Base-by-base conservation (phyloP, 2,797 vertebrate genomes). In the Gorsachius magnificus region DNA sequence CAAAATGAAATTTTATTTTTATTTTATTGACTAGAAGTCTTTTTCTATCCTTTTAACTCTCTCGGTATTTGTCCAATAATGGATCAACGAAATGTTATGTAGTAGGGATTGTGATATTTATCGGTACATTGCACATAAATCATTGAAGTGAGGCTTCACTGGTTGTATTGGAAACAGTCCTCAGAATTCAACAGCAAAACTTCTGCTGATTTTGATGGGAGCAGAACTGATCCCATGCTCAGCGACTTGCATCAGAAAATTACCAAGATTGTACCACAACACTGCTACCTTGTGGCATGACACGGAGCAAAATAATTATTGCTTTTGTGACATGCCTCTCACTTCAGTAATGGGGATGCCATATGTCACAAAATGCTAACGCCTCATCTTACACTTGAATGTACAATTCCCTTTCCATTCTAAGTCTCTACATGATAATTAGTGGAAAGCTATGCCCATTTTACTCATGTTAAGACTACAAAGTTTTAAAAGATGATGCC, bases 271-370 rank as follows among this genome's bases (percentile, higher is more conserved):
- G 77, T 92, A 94, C 89, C 96, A 95, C 91, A 96, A 95, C 45
- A 96, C 75, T 96, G 91, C 95, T 97, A 97, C 93, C 94, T 95
- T 94, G 91, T 96, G 96, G 80, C 68, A 93, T 38, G 94, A 94
- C 90, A 80, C 3, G 76, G 53, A 89, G 93, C 64, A 90, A 88
- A 91, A 82, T 46, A 33, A 78, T 91, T 71, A 85, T 24, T 71
- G 76, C 89, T 91, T 93, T 56, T 69, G 79, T 86, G 88, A 76
- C 83, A 65, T 60, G 60, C 35, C 61, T 96, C 78, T 90, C 48
- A 18, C 65, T 95, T 70, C 65, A 61, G 54, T 65, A 69, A 65
- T 31, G 10, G 38, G 60, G 77, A 71, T 70, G 61, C 43, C 83
- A 78, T 48, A 50, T 72, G 87, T 94, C 87, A 87, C 83, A 66